phyloP scores from a whole-genome alignment of 2,888 invertebrate species.

The Archips xylosteana region DNA sequence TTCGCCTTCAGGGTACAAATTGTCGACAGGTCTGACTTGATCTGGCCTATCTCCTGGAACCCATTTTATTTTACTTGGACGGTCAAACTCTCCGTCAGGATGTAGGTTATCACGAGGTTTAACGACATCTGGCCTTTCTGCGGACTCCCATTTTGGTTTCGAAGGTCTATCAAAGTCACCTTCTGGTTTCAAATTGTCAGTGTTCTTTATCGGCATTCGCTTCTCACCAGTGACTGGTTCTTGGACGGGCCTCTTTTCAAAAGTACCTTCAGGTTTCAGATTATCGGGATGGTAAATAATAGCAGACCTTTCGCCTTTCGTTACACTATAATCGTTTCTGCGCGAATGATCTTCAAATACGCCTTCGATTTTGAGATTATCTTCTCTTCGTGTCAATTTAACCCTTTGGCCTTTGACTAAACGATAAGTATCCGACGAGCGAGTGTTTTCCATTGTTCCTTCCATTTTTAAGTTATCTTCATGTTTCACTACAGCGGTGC shows the following conservation, averaged over 20 bases:
- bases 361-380: slow-evolving; percentile 88
- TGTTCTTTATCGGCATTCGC: slow-evolving; percentile 79
- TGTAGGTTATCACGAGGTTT: slow-evolving; percentile 75
- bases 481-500: slow-evolving; percentile 82
- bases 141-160: slow-evolving; percentile 56
- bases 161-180: slow-evolving; percentile 70
- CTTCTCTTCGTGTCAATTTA: slow-evolving; percentile 81
- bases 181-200: slow-evolving; percentile 83
- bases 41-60: slow-evolving; percentile 65
- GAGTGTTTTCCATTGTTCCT: slow-evolving; percentile 84
- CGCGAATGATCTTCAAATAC: slow-evolving; percentile 84
- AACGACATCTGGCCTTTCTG: slow-evolving; percentile 59
- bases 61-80: slow-evolving; percentile 58
- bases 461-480: slow-evolving; percentile 88
- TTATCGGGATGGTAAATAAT: slow-evolving; percentile 84
- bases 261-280: slow-evolving; percentile 84
- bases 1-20: slow-evolving; percentile 80
- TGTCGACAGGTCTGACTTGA: slow-evolving; percentile 75
- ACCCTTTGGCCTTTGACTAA: slow-evolving; percentile 84
- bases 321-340: slow-evolving; percentile 85
- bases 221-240: slow-evolving; percentile 72
- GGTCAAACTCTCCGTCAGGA: slow-evolving; percentile 82
- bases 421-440: slow-evolving; percentile 83
- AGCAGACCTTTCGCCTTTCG: slow-evolving; percentile 85
- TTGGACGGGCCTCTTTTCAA: slow-evolving; percentile 60